Percentiles rank a stretch among this genome's conserved stretches.
These are phyloP conservation scores for Drosophila busckii DNA, from an alignment of 1,140 invertebrate species.

Conservation along the genomic window DNA sequence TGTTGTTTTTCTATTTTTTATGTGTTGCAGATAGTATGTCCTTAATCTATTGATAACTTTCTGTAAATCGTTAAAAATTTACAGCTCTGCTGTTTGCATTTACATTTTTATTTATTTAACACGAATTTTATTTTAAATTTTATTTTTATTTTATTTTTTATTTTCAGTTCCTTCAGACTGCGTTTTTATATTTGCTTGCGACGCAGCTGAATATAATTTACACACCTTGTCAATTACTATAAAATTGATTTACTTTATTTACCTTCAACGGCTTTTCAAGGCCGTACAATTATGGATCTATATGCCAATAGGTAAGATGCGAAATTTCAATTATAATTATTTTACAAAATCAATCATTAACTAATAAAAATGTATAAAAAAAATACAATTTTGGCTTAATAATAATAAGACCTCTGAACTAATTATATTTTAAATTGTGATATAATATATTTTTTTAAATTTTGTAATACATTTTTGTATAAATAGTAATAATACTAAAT, in stretches of 20 bases:
- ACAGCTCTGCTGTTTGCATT: too few relatives aligned
- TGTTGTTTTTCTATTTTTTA: conserved; percentile 34
- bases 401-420: too few relatives aligned
- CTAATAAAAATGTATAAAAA: not conserved
- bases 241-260: conserved; percentile 11
- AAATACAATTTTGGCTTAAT: not conserved
- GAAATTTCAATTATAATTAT: not conserved
- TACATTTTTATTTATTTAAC: not conserved
- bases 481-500: too few relatives aligned
- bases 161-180: conserved; percentile 47
- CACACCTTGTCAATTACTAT: too few relatives aligned
- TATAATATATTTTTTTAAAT: not conserved
- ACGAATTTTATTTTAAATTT: conserved; percentile 1
- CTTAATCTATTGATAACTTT: conserved; percentile 37
- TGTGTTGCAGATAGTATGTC: conserved; percentile 10
- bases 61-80: too few relatives aligned
- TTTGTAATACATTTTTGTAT: too few relatives aligned
- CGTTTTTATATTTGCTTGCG: conserved; percentile 25
- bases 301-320: conserved; percentile 61
- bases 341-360: not conserved
- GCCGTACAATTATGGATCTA: conserved; percentile 75
- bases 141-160: not conserved
- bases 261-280: conserved; percentile 46
- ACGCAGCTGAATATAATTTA: conserved; percentile 20
- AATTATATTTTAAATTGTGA: not conserved